Base-by-base conservation (phyloP, 53 echinoderm and acorn worm species). In the Mesocentrotus franciscanus region DNA sequence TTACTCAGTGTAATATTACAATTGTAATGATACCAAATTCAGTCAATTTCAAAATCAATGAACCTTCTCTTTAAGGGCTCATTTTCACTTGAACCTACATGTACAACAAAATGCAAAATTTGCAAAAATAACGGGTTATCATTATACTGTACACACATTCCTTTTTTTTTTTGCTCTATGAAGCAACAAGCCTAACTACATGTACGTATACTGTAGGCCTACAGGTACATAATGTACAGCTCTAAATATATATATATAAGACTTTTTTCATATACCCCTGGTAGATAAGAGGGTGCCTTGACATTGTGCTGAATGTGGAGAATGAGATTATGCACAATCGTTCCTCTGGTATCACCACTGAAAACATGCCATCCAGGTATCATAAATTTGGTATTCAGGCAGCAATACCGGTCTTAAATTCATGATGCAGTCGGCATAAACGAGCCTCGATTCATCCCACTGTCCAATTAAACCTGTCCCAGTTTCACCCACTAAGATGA, bases 361-460 rank as follows among this genome's bases (percentile, higher is more conserved):
- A 57, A 87, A 26, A 56, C 39, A 39, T 11, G 12, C 81, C 36
- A 81, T 20, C 81, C 36, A 81, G 81, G 29, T 58, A 58, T 58
- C 87, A 59, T 87, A 87, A 87, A 87, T 87, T 87, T 87, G 56
- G 87, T 87, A 87, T 87, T 87, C 87, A 87, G 87, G 87, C 87
- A 58, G 87, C 87, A 87, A 87, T 57, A 58, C 12, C 2, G 57
- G 87, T 87, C 87, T 85, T 87, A 87, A 58, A 87, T 87, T 87
- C 59, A 87, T 87, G 87, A 87, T 87, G 58, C 27, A 27, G 10
- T 58, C 27, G 57, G 87, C 59, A 87, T 26, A 87, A 87, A 87
- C 58, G 87, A 87, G 87, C 87, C 58, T 87, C 87, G 55, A 58
- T 87, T 87, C 87, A 87, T 87, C 59, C 58, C 57, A 58, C 87